phyloP scores from a whole-genome alignment of 2,888 invertebrate genomes.

The Micoletzkya japonica region DNA sequence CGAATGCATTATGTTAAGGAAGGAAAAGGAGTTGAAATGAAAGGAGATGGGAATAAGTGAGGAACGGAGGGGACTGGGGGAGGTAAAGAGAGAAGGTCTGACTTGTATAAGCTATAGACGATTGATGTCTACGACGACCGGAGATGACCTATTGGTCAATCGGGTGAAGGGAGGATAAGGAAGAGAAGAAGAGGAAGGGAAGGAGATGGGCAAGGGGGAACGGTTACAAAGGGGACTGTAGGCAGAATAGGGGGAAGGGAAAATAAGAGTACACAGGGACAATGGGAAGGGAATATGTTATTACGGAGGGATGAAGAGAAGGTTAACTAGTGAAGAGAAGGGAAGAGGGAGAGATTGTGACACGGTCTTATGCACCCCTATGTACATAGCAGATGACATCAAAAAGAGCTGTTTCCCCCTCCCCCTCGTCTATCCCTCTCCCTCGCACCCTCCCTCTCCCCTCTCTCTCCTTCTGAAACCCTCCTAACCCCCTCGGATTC shows the following conservation, averaged over 20 bases:
- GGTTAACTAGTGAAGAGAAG: background rate
- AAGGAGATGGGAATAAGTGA: too few relatives aligned
- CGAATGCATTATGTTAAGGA: too few relatives aligned
- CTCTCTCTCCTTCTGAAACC: background rate
- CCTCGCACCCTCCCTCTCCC: slow-evolving; percentile 9
- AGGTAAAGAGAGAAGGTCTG: slow-evolving; percentile 1
- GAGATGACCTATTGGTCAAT: too few relatives aligned
- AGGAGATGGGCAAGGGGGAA: background rate
- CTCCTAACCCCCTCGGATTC: background rate
- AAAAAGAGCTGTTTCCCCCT: background rate
- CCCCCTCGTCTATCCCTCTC: slow-evolving; percentile 2
- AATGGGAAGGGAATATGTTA: background rate
- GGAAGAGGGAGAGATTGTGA: background rate
- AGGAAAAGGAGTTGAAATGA: too few relatives aligned
- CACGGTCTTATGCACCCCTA: too few relatives aligned
- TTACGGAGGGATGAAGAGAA: background rate
- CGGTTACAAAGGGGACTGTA: background rate
- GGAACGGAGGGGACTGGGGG: too few relatives aligned
- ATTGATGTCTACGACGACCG: too few relatives aligned
- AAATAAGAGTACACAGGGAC: background rate
- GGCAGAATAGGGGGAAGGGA: background rate
- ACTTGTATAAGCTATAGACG: too few relatives aligned
- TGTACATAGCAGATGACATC: too few relatives aligned
- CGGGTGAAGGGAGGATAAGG: slow-evolving; percentile 1
- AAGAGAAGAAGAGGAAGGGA: background rate